Base-by-base conservation (phyloP, 2,888 invertebrate genomes). In the Sturmia bella region DNA sequence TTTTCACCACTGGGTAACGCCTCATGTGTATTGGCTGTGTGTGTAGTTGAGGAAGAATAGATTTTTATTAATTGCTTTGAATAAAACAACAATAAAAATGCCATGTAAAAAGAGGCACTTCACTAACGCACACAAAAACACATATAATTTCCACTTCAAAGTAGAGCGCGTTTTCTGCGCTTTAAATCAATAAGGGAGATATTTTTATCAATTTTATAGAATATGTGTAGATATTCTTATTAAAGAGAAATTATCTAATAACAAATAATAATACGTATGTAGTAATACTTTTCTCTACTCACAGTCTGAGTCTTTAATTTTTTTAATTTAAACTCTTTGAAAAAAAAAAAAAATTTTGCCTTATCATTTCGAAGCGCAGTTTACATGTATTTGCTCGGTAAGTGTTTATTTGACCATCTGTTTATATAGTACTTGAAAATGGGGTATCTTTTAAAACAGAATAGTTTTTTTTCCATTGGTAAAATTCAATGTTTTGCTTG, bases 81-180 rank as follows among this genome's bases (percentile, higher is more conserved):
- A 57, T 15, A 15, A 37, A 73, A 73, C n/a, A 41, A 32, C 12
- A 61, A 61, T 52, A 32, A 69, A 56, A 39, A 32, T 19, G n/a
- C 9, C 41, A 68, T 41, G 61, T 69, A 59, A 63, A 45, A 54
- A 64, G 39, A 45, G 21, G 68, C 77, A 39, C 54, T 63, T 56
- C 24, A 48, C 13, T 45, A 12, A 32, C 9, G 50, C 12, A 15
- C 15, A 56, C 32, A 32, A 9, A 52, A 21, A 21, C n/a, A 2
- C 4, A 15, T 52, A 12, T 32, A 54, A 32, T 32, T 9, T 7
- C 5, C 9, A 9, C 32, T 32, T 7, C 32, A 32, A 32, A 32
- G 6, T 32, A 7, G 32, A 32, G 32, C 32, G 6, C 1, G 7
- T 7, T 32, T 32, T 3, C 7, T 32, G 32, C 32, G 32, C 32